A percentile compares a stretch with the other conserved stretches of the same genome.
Evolutionary conservation across 2,797 vertebrate genomes (phyloP).

Genomic region (Pangasius larnaudii): DNA sequence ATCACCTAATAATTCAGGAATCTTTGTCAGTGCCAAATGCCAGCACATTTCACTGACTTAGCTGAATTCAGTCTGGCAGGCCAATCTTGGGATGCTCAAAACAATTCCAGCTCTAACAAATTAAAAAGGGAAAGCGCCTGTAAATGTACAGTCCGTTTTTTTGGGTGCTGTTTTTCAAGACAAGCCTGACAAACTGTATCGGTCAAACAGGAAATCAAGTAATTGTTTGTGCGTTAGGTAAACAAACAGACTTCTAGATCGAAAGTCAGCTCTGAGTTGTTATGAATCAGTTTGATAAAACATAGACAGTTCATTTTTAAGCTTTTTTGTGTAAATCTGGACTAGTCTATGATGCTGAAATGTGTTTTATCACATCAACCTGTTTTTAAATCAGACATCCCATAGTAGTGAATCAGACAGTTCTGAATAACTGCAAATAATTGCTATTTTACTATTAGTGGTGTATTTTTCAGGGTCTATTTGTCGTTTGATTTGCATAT

Average conservation of each 20-base stretch:
- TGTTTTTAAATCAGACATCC: not conserved
- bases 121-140: not conserved
- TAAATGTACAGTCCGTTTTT: not conserved
- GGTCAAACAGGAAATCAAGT: not conserved
- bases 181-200: not conserved
- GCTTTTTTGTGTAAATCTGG: not conserved
- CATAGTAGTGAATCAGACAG: not conserved
- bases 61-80: conserved; percentile 51
- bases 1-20: conserved; percentile 47
- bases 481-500: not conserved
- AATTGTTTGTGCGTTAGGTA: not conserved
- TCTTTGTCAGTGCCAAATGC: conserved; percentile 41
- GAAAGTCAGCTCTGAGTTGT: not conserved
- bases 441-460: not conserved
- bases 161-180: not conserved
- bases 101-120: conserved; percentile 40
- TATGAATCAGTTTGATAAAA: not conserved
- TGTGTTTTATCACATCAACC: not conserved
- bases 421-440: not conserved
- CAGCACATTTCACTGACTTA: conserved; percentile 39
- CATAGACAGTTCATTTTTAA: not conserved
- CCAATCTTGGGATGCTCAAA: conserved; percentile 47
- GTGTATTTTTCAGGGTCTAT: not conserved
- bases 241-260: not conserved
- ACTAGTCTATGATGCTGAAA: not conserved